These are phyloP conservation scores for Ametastegia equiseti DNA, from an alignment of 2,888 invertebrate species.

Conservation along the genomic window DNA sequence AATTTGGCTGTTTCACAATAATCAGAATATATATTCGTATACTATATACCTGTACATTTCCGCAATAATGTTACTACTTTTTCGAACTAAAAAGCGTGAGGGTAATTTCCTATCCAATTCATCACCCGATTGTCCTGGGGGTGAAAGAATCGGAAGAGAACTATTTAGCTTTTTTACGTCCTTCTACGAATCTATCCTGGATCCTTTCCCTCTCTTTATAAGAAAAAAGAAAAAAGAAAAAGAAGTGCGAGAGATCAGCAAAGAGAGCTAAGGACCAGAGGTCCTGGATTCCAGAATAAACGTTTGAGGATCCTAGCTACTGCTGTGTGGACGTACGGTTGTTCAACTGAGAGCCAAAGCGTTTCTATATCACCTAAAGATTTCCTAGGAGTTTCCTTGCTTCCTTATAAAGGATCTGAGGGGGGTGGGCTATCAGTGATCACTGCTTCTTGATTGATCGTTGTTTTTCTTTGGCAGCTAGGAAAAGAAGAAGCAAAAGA, in stretches of 20 bases:
- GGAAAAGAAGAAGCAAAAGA: too few relatives aligned
- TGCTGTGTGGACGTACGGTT: neutral
- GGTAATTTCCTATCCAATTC: constrained; percentile 42
- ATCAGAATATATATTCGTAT: too few relatives aligned
- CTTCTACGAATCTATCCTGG: neutral
- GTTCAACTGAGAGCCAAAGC: neutral
- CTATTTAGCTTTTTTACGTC: constrained; percentile 41
- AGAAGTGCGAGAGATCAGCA: neutral
- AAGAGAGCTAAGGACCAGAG: neutral
- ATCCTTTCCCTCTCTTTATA: neutral
- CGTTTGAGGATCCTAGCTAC: neutral
- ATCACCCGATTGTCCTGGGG: constrained; percentile 33
- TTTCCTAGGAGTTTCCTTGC: neutral
- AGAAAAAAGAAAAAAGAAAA: too few relatives aligned
- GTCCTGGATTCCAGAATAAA: neutral
- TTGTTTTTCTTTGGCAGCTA: constrained; percentile 43
- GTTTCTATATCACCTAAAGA: constrained; percentile 1
- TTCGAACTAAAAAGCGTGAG: too few relatives aligned
- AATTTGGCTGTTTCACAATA: neutral
- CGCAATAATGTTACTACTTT: neutral
- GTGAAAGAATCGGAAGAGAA: neutral
- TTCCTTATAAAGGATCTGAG: neutral
- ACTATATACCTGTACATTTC: too few relatives aligned
- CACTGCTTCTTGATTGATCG: constrained; percentile 49
- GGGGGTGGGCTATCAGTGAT: neutral